These are phyloP conservation scores for Bubalus kerabau DNA, from an alignment of 2,113 vertebrate species.

Conservation along the genomic window DNA sequence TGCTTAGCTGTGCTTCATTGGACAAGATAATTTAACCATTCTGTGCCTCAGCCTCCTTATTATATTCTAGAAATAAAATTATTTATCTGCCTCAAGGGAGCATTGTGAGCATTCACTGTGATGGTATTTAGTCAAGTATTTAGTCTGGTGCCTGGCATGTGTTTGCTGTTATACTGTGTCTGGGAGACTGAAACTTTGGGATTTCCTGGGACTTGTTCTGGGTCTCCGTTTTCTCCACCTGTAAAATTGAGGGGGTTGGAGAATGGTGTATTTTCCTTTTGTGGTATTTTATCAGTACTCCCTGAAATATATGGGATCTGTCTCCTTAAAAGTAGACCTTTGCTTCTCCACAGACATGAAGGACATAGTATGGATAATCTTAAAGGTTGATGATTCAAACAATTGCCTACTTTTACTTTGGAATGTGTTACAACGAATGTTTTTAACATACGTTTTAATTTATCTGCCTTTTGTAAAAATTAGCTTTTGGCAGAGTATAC, in stretches of 20 bases:
- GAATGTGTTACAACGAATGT: neutral
- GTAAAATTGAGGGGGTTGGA: neutral
- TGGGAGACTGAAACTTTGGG: neutral
- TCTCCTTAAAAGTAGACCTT: conserved; percentile 18
- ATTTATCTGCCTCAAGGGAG: neutral
- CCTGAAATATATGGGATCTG: neutral
- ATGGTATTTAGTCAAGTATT: neutral
- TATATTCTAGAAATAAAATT: neutral
- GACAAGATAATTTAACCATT: neutral
- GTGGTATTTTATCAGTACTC: neutral
- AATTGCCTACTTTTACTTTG: conserved; percentile 10
- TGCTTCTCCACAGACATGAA: neutral
- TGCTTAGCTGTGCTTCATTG: neutral
- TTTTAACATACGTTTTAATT: neutral
- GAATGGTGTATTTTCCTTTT: neutral
- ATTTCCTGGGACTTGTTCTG: neutral
- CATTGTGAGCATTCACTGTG: neutral
- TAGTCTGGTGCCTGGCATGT: neutral
- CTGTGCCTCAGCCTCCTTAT: neutral
- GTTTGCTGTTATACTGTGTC: neutral
- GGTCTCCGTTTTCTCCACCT: neutral
- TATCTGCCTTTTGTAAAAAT: neutral
- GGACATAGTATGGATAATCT: neutral
- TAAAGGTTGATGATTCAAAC: neutral
- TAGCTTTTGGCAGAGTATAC: neutral